Conservation (phyloP, 2,888 invertebrate genomes). For the Ecdyonurus torrentis region DNA sequence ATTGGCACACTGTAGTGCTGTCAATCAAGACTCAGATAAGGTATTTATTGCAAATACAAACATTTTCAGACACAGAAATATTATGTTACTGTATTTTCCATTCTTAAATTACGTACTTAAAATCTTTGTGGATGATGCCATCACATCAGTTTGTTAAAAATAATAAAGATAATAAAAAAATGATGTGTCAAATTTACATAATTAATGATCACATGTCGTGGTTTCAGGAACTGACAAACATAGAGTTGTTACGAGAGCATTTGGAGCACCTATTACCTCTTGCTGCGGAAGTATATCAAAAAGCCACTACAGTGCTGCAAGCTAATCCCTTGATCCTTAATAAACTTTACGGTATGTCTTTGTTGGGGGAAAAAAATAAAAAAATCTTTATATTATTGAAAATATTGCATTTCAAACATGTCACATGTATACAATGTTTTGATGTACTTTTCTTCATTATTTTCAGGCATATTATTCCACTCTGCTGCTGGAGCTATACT, state of each 20-base stretch:
- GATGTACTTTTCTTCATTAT: constrained; percentile 3
- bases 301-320: constrained; percentile 11
- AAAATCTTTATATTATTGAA: not conserved
- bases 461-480: constrained; percentile 30
- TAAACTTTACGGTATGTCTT: constrained; percentile 13
- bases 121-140: no score
- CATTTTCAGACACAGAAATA: not conserved
- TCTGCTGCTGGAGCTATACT: constrained; percentile 40
- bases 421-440: not conserved
- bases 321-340: constrained; percentile 11
- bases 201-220: not conserved
- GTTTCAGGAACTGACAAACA: constrained; percentile 24
- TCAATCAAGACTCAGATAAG: constrained; percentile 4
- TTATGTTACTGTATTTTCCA: not conserved
- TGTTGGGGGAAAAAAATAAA: no score
- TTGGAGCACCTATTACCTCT: constrained; percentile 18
- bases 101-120: no score
- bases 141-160: no score
- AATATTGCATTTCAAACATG: not conserved
- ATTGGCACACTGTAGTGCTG: constrained; percentile 30
- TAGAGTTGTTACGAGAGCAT: constrained; percentile 24
- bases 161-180: no score
- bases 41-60: constrained; percentile 7
- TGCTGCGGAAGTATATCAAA: constrained; percentile 12
- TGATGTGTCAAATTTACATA: no score